Conservation (phyloP, 2,888 invertebrate genomes). For the Ashinkailepas kermadecensis region DNA sequence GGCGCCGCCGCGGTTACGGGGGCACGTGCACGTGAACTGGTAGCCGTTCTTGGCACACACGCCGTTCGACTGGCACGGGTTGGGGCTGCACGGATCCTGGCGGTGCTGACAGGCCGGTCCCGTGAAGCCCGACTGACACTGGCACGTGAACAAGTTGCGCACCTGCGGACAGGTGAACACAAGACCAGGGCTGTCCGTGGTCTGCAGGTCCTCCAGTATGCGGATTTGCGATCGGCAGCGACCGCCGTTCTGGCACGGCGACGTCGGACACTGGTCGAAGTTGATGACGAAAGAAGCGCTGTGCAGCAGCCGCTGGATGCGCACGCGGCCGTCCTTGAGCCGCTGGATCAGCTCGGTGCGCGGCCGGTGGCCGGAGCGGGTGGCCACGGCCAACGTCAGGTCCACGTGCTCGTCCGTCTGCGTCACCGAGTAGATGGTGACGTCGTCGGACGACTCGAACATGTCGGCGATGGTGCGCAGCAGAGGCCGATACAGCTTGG, state of each 20-base stretch:
- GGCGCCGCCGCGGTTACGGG: conserved; percentile 67
- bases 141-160: conserved; percentile 66
- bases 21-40: conserved; percentile 76
- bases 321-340: conserved; percentile 38
- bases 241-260: conserved; percentile 51
- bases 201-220: conserved; percentile 53
- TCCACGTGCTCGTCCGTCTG: conserved; percentile 33
- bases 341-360: conserved; percentile 63
- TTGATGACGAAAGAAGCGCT: conserved; percentile 34
- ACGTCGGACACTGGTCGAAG: conserved; percentile 45
- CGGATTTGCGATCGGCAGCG: conserved; percentile 39
- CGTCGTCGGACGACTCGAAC: conserved; percentile 44
- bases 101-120: conserved; percentile 73
- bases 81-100: conserved; percentile 83
- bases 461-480: conserved; percentile 61
- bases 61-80: conserved; percentile 77
- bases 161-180: conserved; percentile 77
- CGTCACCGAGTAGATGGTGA: conserved; percentile 32
- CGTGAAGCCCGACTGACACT: conserved; percentile 74
- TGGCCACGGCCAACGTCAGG: conserved; percentile 40
- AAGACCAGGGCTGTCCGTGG: conserved; percentile 69
- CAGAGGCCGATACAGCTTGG: conserved; percentile 61
- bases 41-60: conserved; percentile 75
- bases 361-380: conserved; percentile 54
- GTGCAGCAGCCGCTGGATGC: conserved; percentile 31